Evolutionary conservation across 2,797 vertebrate genomes (phyloP).

Genomic region (Poliocrania exsul): DNA sequence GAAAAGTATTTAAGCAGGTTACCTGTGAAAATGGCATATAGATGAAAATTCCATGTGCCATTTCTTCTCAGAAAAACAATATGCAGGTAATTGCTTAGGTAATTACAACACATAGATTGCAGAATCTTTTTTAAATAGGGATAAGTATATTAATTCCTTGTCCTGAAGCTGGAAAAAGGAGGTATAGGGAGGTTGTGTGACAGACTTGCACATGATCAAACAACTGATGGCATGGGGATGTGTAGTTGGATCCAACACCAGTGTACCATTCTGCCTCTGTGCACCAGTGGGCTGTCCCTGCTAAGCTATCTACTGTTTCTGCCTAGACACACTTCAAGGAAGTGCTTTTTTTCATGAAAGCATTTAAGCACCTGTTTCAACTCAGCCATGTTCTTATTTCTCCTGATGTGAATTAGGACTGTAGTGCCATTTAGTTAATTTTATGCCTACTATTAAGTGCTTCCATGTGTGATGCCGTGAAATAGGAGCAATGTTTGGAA

Average conservation of each 20-base stretch:
- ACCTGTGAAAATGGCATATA: background rate
- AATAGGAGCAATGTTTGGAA: background rate
- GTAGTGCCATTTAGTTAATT: constrained; percentile 30
- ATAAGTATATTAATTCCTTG: background rate
- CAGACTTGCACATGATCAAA: background rate
- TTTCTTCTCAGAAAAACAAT: background rate
- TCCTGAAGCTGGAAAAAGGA: background rate
- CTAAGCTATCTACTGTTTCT: background rate
- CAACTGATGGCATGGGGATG: background rate
- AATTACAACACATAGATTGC: background rate
- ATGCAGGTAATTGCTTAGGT: background rate
- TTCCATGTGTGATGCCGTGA: constrained; percentile 32
- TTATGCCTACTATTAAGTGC: background rate
- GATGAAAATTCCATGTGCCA: background rate
- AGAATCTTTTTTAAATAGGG: background rate
- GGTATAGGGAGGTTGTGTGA: background rate
- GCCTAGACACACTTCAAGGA: background rate
- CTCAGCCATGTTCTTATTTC: constrained; percentile 1
- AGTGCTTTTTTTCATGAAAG: background rate
- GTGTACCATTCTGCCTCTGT: background rate
- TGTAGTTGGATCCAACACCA: background rate
- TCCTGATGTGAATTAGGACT: background rate
- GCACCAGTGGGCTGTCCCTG: background rate
- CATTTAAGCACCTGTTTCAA: constrained; percentile 28
- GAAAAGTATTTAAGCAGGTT: background rate